Base-by-base conservation (phyloP, 2,797 vertebrate species). In the Linurgus olivaceus region DNA sequence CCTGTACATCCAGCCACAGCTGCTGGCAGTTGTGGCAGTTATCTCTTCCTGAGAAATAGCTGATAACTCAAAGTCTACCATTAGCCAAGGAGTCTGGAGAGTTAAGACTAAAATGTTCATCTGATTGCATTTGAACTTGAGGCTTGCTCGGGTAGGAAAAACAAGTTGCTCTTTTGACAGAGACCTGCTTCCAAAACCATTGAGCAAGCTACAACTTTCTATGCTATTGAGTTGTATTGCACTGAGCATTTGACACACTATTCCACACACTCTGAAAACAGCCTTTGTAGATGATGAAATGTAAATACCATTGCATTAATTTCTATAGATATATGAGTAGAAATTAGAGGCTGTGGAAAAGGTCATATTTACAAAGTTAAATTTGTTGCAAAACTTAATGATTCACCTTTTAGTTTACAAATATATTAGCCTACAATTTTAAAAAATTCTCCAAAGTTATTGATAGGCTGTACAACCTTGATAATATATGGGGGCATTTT, bases 291-390 rank as follows among this genome's bases (percentile, higher is more conserved):
- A 94, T 97, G 93, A 92, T 92, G 91, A 96, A 97, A 96, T 91
- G 91, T 95, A 96, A 97, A 91, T 92, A 25, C 48, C 59, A 83
- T 82, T 90, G 96, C 68, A 59, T 65, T 88, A 95, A 93, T 95
- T 96, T 96, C 91, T 95, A 88, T 89, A 97, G 96, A 93, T 88
- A 88, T 25, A 33, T 96, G 96, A 97, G 96, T 95, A 97, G 94
- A 96, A 97, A 96, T 95, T 50, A 91, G 54, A 95, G 90, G 77
- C 91, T 80, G 35, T 88, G 87, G 97, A 90, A 96, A 94, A 85
- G 47, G 61, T 83, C 84, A 93, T 97, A 95, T 95, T 97, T 95
- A 95, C 94, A 90, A 95, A 91, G 29, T 20, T 52, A 40, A 54
- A 54, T 90, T 93, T 90, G 79, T 98, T 97, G 93, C 94, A 96